Evolutionary conservation across 2,888 invertebrate species (phyloP).

Genomic region (Drosophila paucipuncta): DNA sequence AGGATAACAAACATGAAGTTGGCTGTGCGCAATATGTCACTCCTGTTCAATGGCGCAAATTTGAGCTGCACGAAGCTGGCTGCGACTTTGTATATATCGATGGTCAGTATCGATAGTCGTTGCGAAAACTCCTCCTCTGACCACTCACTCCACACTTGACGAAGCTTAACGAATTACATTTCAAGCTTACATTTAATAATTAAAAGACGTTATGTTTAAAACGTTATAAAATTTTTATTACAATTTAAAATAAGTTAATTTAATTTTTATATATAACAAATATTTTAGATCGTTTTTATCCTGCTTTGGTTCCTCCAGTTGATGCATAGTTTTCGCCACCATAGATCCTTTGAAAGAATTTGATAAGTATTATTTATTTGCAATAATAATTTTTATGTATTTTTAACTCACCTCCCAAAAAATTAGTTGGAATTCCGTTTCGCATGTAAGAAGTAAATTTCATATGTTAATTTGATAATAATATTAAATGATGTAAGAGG

Average conservation of each 20-base stretch:
- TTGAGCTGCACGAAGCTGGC: neutral
- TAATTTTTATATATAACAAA: neutral
- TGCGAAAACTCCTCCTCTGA: too few species aligned
- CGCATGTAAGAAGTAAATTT: slow-evolving; percentile 13
- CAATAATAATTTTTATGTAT: neutral
- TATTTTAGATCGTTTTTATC: neutral
- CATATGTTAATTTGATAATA: slow-evolving; percentile 16
- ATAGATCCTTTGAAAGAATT: neutral
- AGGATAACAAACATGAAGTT: neutral
- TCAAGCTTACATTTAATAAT: neutral
- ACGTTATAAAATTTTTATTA: slow-evolving; percentile 20
- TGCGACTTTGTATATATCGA: neutral
- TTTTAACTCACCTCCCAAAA: neutral
- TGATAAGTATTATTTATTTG: neutral
- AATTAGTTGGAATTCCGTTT: neutral
- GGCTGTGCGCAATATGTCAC: neutral
- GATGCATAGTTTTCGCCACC: neutral
- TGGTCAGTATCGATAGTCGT: neutral
- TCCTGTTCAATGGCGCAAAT: neutral
- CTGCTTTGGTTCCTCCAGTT: neutral
- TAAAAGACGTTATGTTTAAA: neutral
- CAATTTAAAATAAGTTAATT: neutral
- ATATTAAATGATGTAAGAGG: neutral
- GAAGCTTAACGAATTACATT: neutral
- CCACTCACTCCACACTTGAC: neutral